Percentiles rank a stretch among this genome's conserved stretches.
Conservation (phyloP, 2,888 invertebrate genomes). For the Leptogaster cylindrica region DNA sequence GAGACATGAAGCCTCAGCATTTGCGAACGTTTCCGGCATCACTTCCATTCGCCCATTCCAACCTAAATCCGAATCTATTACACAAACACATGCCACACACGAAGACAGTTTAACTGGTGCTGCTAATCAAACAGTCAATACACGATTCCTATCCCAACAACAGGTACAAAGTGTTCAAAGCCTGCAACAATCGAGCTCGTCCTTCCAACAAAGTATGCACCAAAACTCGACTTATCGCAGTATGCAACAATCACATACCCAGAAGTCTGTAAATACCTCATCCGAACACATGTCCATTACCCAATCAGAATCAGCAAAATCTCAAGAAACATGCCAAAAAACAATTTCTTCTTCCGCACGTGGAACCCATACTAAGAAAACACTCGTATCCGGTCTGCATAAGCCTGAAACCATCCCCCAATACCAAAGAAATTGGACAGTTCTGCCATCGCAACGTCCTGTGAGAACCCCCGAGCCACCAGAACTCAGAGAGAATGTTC, state of each 20-base stretch:
- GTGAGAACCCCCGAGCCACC: conserved; percentile 67
- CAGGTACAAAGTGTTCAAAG: conserved; percentile 48
- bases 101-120: too few species aligned
- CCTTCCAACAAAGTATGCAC: conserved; percentile 56
- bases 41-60: conserved; percentile 57
- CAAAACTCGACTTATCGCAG: conserved; percentile 41
- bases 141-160: conserved; percentile 49
- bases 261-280: neutral
- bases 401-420: conserved; percentile 70
- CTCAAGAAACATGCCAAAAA: conserved; percentile 56
- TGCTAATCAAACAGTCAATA: neutral
- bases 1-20: conserved; percentile 53
- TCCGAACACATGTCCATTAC: conserved; percentile 43
- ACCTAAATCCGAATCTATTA: conserved; percentile 55
- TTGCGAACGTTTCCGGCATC: conserved; percentile 55
- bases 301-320: conserved; percentile 43
- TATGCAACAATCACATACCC: conserved; percentile 38
- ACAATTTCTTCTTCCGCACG: conserved; percentile 59
- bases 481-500: conserved; percentile 63
- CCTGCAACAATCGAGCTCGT: conserved; percentile 54
- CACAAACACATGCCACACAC: conserved; percentile 24
- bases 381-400: conserved; percentile 65
- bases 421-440: conserved; percentile 70
- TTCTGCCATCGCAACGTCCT: conserved; percentile 66
- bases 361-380: conserved; percentile 53